Evolutionary conservation across 2,888 invertebrate genomes (phyloP).

Genomic region (Atherix ibis): DNA sequence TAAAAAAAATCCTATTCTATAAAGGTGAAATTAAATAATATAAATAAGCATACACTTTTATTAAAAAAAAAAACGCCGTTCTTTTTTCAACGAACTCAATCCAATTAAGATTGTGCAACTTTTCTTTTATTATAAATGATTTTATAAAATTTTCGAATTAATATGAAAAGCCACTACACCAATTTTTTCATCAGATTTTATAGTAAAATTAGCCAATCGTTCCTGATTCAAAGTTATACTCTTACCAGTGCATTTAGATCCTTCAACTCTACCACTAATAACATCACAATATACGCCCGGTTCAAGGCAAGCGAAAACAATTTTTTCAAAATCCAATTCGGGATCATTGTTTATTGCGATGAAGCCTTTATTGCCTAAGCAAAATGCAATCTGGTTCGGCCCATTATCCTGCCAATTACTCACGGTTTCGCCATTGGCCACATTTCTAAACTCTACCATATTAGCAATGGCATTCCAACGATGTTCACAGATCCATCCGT

Average conservation of each 20-base stretch:
- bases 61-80: no score
- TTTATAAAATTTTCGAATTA: slow-evolving; percentile 30
- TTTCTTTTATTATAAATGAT: not conserved
- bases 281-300: slow-evolving; percentile 38
- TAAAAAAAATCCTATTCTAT: no score
- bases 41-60: no score
- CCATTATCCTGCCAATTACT: slow-evolving; percentile 60
- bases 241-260: slow-evolving; percentile 46
- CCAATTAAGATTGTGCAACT: not conserved
- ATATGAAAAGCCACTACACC: slow-evolving; percentile 48
- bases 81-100: no score
- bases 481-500: slow-evolving; percentile 63
- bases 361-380: slow-evolving; percentile 53
- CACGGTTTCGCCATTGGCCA: slow-evolving; percentile 37
- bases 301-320: slow-evolving; percentile 22
- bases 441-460: slow-evolving; percentile 57
- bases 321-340: slow-evolving; percentile 2
- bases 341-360: slow-evolving; percentile 51
- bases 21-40: no score
- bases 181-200: slow-evolving; percentile 39
- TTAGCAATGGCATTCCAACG: slow-evolving; percentile 58
- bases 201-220: slow-evolving; percentile 39
- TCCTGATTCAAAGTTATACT: slow-evolving; percentile 40
- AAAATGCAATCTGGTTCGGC: slow-evolving; percentile 63
- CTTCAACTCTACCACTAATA: slow-evolving; percentile 26